Evolutionary conservation across 2,797 vertebrate species (phyloP).

Genomic region (Sebastes vulpes): DNA sequence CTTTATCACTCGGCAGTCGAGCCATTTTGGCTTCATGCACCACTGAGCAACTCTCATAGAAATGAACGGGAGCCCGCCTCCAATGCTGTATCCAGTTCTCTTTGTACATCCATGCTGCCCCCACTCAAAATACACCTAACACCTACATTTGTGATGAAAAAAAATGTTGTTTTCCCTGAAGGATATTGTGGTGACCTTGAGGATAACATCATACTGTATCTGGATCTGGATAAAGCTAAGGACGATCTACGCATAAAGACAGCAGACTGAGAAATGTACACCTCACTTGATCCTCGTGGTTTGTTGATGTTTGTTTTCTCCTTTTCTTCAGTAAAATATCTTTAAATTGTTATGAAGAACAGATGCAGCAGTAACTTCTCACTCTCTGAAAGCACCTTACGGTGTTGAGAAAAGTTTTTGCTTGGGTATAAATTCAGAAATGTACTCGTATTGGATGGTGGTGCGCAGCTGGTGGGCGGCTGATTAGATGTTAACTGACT

Average conservation of each 20-base stretch:
- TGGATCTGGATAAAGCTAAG: background rate
- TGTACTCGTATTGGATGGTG: background rate
- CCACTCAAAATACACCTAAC: background rate
- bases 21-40: too few relatives aligned
- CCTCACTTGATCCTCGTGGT: background rate
- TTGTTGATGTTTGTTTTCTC: background rate
- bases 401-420: background rate
- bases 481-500: slow-evolving; percentile 40
- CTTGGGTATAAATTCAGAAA: background rate
- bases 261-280: background rate
- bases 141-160: too few relatives aligned
- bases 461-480: background rate
- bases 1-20: too few relatives aligned
- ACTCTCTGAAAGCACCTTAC: background rate
- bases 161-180: too few relatives aligned
- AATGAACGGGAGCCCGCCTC: too few relatives aligned
- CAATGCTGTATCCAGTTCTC: too few relatives aligned
- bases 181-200: background rate
- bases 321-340: background rate
- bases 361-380: background rate
- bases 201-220: background rate
- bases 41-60: too few relatives aligned
- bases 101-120: background rate
- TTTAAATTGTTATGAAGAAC: background rate
- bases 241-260: background rate